Percentiles rank a stretch among this genome's conserved stretches.
Evolutionary conservation across 2,797 vertebrate genomes (phyloP).

Genomic region (Microctenopoma lineatum): DNA sequence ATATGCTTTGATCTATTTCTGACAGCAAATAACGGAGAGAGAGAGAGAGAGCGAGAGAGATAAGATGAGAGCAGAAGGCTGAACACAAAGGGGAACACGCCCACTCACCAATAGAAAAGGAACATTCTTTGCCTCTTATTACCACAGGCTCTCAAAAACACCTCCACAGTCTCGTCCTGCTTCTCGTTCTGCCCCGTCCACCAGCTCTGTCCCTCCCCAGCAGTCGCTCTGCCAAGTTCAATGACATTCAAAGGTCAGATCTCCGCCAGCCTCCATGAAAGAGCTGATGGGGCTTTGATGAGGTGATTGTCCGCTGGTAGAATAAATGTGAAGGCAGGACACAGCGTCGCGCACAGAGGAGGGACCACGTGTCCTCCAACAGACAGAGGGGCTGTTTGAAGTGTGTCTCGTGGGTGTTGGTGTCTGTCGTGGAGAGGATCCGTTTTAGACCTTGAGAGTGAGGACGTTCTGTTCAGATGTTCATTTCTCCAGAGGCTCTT

Average conservation of each 20-base stretch:
- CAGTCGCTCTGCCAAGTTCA: constrained; percentile 56
- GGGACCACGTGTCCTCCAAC: constrained; percentile 25
- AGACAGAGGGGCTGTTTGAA: constrained; percentile 35
- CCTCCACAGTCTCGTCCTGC: neutral
- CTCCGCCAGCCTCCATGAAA: constrained; percentile 46
- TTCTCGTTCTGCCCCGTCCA: constrained; percentile 17
- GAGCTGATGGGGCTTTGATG: constrained; percentile 54
- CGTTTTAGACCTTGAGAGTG: neutral
- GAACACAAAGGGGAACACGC: constrained; percentile 48
- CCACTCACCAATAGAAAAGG: constrained; percentile 24
- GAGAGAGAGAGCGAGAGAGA: constrained; percentile 3
- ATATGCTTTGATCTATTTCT: constrained; percentile 60
- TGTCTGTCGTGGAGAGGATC: constrained; percentile 15
- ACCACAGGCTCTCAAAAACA: constrained; percentile 8
- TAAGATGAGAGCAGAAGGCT: constrained; percentile 29
- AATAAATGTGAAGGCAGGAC: constrained; percentile 13
- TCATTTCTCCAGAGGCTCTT: neutral
- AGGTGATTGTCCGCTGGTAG: constrained; percentile 12
- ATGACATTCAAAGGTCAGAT: constrained; percentile 82
- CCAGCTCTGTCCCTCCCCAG: neutral
- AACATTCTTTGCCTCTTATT: constrained; percentile 16
- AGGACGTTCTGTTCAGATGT: constrained; percentile 14
- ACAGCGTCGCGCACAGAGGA: constrained; percentile 13
- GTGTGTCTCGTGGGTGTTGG: constrained; percentile 23
- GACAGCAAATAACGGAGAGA: constrained; percentile 40